These are phyloP conservation scores for Chauna torquata DNA, from an alignment of 2,113 vertebrate species.

Conservation along the genomic window DNA sequence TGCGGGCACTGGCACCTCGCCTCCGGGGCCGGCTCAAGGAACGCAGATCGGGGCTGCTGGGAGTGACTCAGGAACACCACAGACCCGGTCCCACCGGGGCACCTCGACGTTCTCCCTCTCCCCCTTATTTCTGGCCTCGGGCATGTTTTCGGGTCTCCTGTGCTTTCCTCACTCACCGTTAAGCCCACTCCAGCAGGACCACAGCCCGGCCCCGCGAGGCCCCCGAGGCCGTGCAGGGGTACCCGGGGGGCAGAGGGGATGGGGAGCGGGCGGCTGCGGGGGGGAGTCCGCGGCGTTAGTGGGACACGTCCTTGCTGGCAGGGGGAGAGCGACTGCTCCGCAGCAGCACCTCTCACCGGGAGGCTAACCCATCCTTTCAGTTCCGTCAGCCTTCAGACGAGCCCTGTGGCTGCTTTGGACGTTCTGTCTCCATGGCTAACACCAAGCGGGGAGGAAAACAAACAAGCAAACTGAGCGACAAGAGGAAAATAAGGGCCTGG, in stretches of 20 bases:
- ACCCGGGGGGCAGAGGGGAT: background rate
- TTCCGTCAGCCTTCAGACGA: background rate
- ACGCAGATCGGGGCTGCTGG: background rate
- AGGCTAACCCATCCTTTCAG: background rate
- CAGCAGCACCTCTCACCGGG: background rate
- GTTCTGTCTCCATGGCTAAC: constrained; percentile 5
- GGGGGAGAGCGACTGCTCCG: background rate
- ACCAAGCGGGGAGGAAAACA: background rate
- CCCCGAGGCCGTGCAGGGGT: background rate
- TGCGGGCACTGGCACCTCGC: background rate
- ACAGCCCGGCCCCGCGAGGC: background rate
- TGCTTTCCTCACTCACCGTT: background rate
- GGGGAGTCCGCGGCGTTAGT: background rate
- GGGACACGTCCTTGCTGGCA: background rate
- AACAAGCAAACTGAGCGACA: background rate
- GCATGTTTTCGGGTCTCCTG: background rate
- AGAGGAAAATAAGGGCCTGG: background rate
- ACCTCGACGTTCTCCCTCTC: accelerated
- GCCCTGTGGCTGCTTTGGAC: background rate
- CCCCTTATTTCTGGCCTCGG: accelerated
- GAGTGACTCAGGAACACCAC: background rate
- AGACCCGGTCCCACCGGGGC: background rate
- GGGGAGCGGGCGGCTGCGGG: background rate
- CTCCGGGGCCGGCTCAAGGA: background rate
- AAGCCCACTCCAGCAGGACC: background rate